phyloP scores from a whole-genome alignment of 64 coral and sea anemone species.

The Trachythela sp. region DNA sequence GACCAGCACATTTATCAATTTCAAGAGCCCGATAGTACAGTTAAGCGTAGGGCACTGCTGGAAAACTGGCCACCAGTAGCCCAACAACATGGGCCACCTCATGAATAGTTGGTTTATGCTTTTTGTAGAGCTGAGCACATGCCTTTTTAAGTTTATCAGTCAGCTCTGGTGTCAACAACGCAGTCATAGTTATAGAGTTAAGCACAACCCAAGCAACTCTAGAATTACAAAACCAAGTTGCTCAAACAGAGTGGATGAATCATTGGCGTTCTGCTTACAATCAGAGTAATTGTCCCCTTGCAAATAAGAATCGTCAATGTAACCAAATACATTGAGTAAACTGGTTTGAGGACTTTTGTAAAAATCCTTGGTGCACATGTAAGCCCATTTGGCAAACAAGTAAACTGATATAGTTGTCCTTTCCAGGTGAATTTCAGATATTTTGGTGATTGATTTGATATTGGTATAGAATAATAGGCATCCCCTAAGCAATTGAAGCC shows the following conservation, averaged over 20 bases:
- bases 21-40: conserved; percentile 15
- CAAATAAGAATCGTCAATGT: conserved; percentile 25
- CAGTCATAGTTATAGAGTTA: conserved; percentile 33
- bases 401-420: background rate
- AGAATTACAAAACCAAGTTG: conserved; percentile 15
- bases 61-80: conserved; percentile 24
- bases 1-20: background rate
- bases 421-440: background rate
- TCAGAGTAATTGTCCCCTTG: background rate
- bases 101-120: background rate
- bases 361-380: background rate
- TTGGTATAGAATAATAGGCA: background rate
- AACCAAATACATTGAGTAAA: background rate
- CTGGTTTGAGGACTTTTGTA: background rate
- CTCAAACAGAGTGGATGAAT: background rate
- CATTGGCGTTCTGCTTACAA: background rate
- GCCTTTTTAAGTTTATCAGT: background rate
- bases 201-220: background rate
- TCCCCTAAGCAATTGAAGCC: background rate
- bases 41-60: background rate
- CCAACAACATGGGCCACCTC: conserved; percentile 27
- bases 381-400: conserved; percentile 22
- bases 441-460: background rate
- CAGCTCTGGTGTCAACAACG: background rate
- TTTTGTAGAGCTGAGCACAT: background rate